Evolutionary conservation across 1,140 invertebrate species (phyloP), one percentile per base, ranked within the genome.

Genomic region (Cyclina sinensis): DNA sequence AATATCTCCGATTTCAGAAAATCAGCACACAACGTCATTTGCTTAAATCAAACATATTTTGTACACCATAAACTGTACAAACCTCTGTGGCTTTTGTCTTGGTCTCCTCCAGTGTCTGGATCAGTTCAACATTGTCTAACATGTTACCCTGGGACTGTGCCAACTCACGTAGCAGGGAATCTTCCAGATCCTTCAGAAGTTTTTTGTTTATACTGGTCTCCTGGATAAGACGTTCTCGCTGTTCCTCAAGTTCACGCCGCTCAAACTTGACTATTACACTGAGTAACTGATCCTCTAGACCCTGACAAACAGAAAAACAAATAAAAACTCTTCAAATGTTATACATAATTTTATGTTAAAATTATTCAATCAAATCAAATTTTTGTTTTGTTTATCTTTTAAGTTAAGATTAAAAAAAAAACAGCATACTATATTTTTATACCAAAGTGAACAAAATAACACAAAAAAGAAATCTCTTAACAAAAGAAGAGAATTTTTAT

Each of bases 191-290:
- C 89, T 98, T 97, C 39, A 99, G 95, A 18, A 98, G 94, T 89
- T 97, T 97, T 93, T 98, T 98, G 93, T 98, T 98, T 54, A 97
- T 97, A 91, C 97, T 98, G 0, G 97, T 98, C 95, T 98, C 98
- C n/a, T 97, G 96, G 59, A 98, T 98, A 0, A 99, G 95, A 5
- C 95, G 96, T 94, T 99, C 98, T 76, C 95, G 91, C 76, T 95
- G 94, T 84, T 96, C 95, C 86, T 96, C 95, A 30, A 96, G 91
- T 91, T 96, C 95, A 79, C 94, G 92, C 30, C 98, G 95, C 93
- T 98, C 98, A 82, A 97, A 97, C 91, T 97, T 96, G 0, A 98
- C 98, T 0, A 99, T 98, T 0, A 98, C 97, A 90, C 97, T 97
- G 0, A 99, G 95, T 0, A 99, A 95, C 94, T 99, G 98, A 94